Conservation (phyloP, 2,888 invertebrate species). For the Heliconius ethilla region DNA sequence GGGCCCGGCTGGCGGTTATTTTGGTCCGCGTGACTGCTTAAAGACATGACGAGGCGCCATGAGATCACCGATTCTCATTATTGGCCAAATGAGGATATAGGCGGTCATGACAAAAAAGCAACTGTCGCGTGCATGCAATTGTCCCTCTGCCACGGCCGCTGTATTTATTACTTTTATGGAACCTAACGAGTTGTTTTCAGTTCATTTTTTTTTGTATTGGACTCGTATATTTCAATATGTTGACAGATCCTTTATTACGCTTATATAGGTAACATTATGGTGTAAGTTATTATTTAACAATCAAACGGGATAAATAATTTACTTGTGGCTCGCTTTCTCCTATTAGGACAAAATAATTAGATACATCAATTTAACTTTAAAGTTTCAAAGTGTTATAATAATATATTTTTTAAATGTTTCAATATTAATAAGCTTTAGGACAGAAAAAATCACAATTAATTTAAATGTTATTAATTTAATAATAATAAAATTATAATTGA, state of each 20-base stretch:
- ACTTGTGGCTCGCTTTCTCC: neutral
- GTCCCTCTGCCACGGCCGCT: conserved; percentile 34
- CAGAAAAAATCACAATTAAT: neutral
- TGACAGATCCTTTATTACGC: neutral
- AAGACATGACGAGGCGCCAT: conserved; percentile 67
- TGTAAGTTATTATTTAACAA: neutral
- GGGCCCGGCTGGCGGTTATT: conserved; percentile 62
- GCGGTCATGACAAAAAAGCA: conserved; percentile 46
- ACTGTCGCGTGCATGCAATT: conserved; percentile 41
- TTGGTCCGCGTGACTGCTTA: conserved; percentile 68
- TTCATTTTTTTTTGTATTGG: conserved; percentile 21
- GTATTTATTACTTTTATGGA: conserved; percentile 41
- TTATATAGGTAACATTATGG: neutral
- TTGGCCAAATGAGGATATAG: conserved; percentile 51
- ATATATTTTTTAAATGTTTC: neutral
- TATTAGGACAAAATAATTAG: too few species aligned
- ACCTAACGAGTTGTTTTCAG: conserved; percentile 37
- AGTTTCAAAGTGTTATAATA: too few species aligned
- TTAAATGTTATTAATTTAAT: neutral
- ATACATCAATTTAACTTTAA: too few species aligned
- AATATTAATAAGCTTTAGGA: too few species aligned
- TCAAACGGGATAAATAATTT: neutral
- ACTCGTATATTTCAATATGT: conserved; percentile 2
- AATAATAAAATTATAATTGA: too few species aligned
- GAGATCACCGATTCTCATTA: conserved; percentile 72